A percentile compares a stretch with the other conserved stretches of the same genome.
phyloP scores from a whole-genome alignment of 2,113 vertebrate genomes.

The Percina caprodes region DNA sequence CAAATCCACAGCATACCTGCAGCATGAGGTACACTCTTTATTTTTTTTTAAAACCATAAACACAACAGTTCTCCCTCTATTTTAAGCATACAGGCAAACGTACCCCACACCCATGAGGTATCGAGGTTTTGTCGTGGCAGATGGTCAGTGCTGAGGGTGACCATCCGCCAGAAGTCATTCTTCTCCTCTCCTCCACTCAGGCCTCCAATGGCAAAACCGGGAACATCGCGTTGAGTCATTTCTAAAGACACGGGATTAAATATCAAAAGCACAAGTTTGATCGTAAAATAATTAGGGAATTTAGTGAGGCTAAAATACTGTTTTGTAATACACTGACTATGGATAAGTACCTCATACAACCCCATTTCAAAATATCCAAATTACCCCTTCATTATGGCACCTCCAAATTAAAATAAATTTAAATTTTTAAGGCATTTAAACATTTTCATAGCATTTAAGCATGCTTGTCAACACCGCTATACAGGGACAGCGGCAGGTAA shows the following conservation, averaged over 20 bases:
- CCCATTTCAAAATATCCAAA: too few species aligned
- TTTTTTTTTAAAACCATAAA: not conserved
- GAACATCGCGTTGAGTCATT: constrained; percentile 91
- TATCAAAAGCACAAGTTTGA: not conserved
- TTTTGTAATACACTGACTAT: too few species aligned
- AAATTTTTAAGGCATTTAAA: not conserved
- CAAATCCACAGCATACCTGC: constrained; percentile 92
- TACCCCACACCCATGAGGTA: constrained; percentile 98
- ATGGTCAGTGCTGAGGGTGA: constrained; percentile 89
- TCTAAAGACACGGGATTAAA: constrained; percentile 73
- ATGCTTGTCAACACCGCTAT: not conserved
- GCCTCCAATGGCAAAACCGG: constrained; percentile 94
- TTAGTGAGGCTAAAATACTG: too few species aligned
- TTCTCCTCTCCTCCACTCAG: constrained; percentile 95
- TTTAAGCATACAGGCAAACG: constrained; percentile 35
- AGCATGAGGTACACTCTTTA: not conserved
- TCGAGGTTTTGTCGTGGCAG: constrained; percentile 91
- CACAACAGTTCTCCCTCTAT: not conserved
- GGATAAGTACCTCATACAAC: too few species aligned
- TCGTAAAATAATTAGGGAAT: too few species aligned
- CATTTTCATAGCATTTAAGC: not conserved
- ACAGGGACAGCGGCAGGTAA: not conserved
- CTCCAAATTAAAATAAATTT: not conserved
- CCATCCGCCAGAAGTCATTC: constrained; percentile 92
- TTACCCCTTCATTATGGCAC: too few species aligned